Percentiles rank a stretch among this genome's conserved stretches.
Evolutionary conservation across 2,113 vertebrate species (phyloP).

Genomic region (Amia ocellicauda): DNA sequence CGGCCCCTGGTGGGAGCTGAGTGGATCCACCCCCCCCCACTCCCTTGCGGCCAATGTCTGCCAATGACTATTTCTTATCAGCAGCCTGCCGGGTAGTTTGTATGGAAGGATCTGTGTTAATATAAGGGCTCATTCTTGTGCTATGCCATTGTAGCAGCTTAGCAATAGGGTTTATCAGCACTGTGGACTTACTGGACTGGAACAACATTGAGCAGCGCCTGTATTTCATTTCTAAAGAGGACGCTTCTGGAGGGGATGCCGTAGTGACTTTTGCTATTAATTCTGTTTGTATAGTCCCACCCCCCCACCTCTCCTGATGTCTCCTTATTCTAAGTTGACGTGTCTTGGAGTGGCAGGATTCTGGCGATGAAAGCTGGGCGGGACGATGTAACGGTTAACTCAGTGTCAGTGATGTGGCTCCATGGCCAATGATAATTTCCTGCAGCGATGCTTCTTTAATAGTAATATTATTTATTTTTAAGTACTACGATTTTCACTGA

Average conservation of each 20-base stretch:
- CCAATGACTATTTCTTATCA: conserved; percentile 64
- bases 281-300: conserved; percentile 35
- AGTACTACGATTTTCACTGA: no score
- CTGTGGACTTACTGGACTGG: conserved; percentile 57
- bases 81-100: conserved; percentile 49
- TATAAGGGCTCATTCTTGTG: conserved; percentile 42
- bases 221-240: conserved; percentile 39
- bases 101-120: conserved; percentile 47
- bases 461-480: no score
- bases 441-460: no score
- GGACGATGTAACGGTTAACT: no score
- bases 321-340: background rate
- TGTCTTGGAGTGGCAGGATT: no score
- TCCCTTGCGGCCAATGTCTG: conserved; percentile 49
- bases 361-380: no score
- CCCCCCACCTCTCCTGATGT: background rate
- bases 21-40: conserved; percentile 22
- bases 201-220: conserved; percentile 43
- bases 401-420: no score
- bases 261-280: conserved; percentile 40
- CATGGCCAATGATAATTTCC: no score
- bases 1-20: conserved; percentile 25
- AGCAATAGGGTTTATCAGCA: conserved; percentile 58
- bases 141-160: conserved; percentile 59
- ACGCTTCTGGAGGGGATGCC: conserved; percentile 35